Percentiles rank a stretch among this genome's conserved stretches.
Conservation (phyloP, 2,888 invertebrate species). For the Gortyna flavago region DNA sequence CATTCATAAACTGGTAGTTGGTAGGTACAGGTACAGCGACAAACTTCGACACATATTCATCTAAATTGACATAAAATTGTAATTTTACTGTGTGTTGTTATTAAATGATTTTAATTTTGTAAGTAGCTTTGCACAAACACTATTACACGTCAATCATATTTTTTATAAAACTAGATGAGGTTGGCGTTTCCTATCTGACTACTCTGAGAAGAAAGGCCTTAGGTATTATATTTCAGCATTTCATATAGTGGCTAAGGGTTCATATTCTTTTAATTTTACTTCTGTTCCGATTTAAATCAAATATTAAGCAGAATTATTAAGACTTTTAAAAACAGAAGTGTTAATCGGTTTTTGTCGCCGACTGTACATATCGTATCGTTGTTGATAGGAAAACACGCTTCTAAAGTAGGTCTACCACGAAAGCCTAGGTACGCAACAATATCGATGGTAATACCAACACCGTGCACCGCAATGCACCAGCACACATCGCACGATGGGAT, state of each 20-base stretch:
- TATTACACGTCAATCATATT: too few relatives aligned
- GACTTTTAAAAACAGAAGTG: neutral
- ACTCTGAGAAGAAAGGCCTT: too few relatives aligned
- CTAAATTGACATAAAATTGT: neutral
- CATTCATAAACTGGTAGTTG: neutral
- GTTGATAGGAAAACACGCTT: neutral
- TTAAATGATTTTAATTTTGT: too few relatives aligned
- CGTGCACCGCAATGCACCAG: slow-evolving; percentile 58
- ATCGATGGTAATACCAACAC: slow-evolving; percentile 20
- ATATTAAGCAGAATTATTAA: neutral
- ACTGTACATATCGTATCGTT: neutral
- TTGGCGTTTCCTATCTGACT: too few relatives aligned
- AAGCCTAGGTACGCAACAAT: slow-evolving; percentile 22
- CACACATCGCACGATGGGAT: slow-evolving; percentile 47
- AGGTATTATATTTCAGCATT: neutral
- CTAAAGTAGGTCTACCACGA: slow-evolving; percentile 14
- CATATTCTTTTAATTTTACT: too few relatives aligned
- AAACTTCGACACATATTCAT: neutral
- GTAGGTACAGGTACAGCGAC: neutral
- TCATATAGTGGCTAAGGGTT: neutral
- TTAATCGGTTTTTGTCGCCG: neutral
- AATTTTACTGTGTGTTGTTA: neutral
- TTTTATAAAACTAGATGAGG: too few relatives aligned
- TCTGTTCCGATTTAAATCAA: neutral
- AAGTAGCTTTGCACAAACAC: too few relatives aligned